Evolutionary conservation across 2,888 invertebrate genomes (phyloP), one percentile per base, ranked within the genome.

Genomic region (Pyrrhosoma nymphula): DNA sequence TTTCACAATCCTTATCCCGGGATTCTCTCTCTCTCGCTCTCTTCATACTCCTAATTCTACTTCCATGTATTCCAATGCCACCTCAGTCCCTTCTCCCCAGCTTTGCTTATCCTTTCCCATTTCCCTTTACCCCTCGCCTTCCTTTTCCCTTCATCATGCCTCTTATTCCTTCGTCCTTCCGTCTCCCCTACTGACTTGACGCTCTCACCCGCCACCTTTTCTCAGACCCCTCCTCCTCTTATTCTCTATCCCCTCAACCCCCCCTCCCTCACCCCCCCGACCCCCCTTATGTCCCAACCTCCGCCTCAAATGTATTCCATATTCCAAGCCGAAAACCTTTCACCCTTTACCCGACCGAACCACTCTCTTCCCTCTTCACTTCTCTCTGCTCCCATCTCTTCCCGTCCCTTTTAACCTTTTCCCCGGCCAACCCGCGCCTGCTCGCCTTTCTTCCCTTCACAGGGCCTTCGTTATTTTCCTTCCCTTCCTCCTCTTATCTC

Each of bases 321-420:
- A 69, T 93, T 93, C 93, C 93, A 93, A 63, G 47, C 93, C 93
- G 93, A 93, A 93, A 93, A 91, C 91, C 91, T 91, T 91, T 91
- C 91, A 91, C 63, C 63, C 91, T 63, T 63, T 82, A 82, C 82
- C 82, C 93, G 63, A 56, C 55, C 89, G 12, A 47, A 56, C 69
- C 60, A 23, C 93, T 30, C 90, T 69, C 47, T 69, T 63, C 56
- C 91, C 39, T 63, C 23, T 30, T n/a, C n/a, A 6, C 90, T 56
- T 47, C 47, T 8, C 93, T 30, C 90, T 69, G 18, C 26, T 63
- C 56, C 91, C 39, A 30, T 18, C 90, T 39, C 88, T 20, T 39
- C 63, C 63, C 91, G 18, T 8, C n/a, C 55, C 89, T 56, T 89
- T 47, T 89, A 23, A 89, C 12, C 55, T n/a, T 56, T 89, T 89